A percentile compares a stretch with the other conserved stretches of the same genome.
Evolutionary conservation across 2,797 vertebrate genomes (phyloP).

Genomic region (Staurois parvus): DNA sequence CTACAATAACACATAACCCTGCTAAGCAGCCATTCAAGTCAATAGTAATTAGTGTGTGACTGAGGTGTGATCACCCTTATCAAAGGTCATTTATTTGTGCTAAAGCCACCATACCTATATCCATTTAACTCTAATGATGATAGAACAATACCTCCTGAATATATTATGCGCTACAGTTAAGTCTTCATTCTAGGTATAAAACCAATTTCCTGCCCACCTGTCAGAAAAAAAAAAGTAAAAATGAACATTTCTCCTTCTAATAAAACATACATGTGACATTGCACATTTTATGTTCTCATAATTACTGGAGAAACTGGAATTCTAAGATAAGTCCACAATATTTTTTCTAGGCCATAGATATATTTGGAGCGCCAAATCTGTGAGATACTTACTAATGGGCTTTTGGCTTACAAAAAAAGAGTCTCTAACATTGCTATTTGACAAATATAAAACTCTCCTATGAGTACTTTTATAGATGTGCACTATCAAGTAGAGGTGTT

Average conservation of each 20-base stretch:
- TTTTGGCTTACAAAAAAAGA: too few relatives aligned
- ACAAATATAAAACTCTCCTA: too few relatives aligned
- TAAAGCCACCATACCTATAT: slow-evolving; percentile 14
- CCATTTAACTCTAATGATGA: background rate
- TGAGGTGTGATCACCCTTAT: slow-evolving; percentile 36
- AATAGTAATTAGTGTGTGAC: slow-evolving; percentile 37
- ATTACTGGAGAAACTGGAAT: too few relatives aligned
- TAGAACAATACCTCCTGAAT: background rate
- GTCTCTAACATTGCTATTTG: too few relatives aligned
- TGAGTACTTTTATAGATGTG: too few relatives aligned
- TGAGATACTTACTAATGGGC: too few relatives aligned
- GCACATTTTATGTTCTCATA: too few relatives aligned
- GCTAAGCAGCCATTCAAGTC: slow-evolving; percentile 30
- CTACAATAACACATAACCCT: slow-evolving; percentile 7
- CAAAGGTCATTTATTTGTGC: slow-evolving; percentile 21
- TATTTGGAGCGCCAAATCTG: too few relatives aligned
- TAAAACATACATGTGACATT: background rate
- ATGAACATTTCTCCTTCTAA: background rate
- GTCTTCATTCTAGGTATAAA: background rate
- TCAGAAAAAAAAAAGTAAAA: background rate
- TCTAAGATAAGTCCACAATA: too few relatives aligned
- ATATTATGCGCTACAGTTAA: background rate
- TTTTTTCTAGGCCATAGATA: too few relatives aligned
- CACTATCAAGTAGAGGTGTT: too few relatives aligned
- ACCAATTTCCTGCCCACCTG: background rate